Evolutionary conservation across 2,888 invertebrate species (phyloP), one percentile per base, ranked within the genome.

Genomic region (Pinctada fucata): DNA sequence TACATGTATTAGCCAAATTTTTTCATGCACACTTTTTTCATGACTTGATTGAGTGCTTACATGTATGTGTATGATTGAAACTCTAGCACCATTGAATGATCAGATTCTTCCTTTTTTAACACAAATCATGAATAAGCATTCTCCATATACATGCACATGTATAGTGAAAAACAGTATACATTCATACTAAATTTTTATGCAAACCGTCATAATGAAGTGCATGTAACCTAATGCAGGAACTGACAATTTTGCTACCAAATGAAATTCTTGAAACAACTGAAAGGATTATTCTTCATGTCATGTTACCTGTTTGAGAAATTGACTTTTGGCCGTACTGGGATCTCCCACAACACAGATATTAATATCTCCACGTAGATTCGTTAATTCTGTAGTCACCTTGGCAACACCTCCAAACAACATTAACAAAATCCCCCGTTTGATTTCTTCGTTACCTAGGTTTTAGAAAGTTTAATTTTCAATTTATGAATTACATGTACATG

Each of bases 281-380:
- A n/a, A n/a, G n/a, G n/a, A n/a, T n/a, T n/a, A n/a, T n/a, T n/a
- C n/a, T n/a, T n/a, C 31, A 31, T 31, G 31, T 1, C 31, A 31
- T 31, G 31, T 75, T 51, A 96, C 97, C 94, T 96, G 98, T 93
- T 99, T 98, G 67, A 99, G 94, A 85, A 99, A 95, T 92, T 99
- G 99, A 0, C 98, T 98, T 93, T 99, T 99, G 49, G 99, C 99
- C 0, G 99, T 99, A 91, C 98, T 98, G 0, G 99, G 99, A 94
- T 99, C 99, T 2, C 99, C 99, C 1, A 99, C 99, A 84, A 99
- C 96, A 90, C 99, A 99, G 80, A 99, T 96, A 92, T 99, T 99
- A 75, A 99, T 95, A 90, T 99, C 99, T 5, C 99, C 99, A 87
- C 99, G 94, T 2, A 99, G 94, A 0, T 97, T 95, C 0, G 98